These are phyloP conservation scores for Pangasius larnaudii DNA, from an alignment of 2,797 vertebrate species.

Conservation along the genomic window DNA sequence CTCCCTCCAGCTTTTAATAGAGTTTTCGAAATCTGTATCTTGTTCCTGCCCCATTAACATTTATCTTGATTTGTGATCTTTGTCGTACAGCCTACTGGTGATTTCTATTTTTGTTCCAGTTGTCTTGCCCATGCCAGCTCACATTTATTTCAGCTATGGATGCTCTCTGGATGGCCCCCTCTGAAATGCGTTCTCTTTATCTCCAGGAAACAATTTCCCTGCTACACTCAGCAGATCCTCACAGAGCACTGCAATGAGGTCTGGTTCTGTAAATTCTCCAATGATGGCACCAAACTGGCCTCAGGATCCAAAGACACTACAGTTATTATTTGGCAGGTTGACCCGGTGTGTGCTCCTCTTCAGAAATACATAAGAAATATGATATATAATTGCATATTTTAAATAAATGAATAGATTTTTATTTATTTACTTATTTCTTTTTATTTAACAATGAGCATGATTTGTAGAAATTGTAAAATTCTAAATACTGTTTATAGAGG, in stretches of 20 bases:
- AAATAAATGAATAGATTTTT: not conserved
- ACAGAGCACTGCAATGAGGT: constrained; percentile 98
- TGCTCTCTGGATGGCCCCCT: constrained; percentile 25
- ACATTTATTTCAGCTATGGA: constrained; percentile 5
- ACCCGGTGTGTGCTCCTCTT: constrained; percentile 74
- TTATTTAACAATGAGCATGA: no score
- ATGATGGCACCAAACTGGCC: constrained; percentile 95
- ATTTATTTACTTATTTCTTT: no score
- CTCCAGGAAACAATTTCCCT: constrained; percentile 94
- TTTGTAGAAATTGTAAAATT: not conserved
- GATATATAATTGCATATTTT: not conserved
- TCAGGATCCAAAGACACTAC: constrained; percentile 98
- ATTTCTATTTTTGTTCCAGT: constrained; percentile 13
- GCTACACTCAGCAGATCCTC: constrained; percentile 96
- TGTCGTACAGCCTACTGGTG: not conserved
- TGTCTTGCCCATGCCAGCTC: constrained; percentile 17
- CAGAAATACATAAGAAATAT: not conserved
- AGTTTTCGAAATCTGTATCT: not conserved
- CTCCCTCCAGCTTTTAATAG: not conserved
- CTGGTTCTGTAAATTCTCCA: constrained; percentile 99
- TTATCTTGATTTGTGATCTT: constrained; percentile 1
- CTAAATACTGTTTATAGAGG: not conserved
- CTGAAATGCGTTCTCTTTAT: constrained; percentile 48
- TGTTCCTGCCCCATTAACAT: constrained; percentile 10
- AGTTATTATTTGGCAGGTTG: constrained; percentile 96